Evolutionary conservation across 2,113 vertebrate species (phyloP), one percentile per base, ranked within the genome.

Genomic region (Tor tambroides): DNA sequence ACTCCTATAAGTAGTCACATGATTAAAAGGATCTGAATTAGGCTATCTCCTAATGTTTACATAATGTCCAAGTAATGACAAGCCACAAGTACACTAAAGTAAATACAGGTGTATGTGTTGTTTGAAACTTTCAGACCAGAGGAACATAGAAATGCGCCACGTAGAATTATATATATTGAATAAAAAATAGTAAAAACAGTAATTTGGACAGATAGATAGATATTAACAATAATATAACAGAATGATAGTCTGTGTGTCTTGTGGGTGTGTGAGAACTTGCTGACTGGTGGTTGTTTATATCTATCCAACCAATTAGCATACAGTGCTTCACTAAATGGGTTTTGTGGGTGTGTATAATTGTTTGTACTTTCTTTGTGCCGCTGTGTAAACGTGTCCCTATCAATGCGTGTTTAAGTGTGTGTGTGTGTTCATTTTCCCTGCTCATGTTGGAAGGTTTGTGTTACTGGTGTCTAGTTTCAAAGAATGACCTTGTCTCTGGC

Each of bases 381-480:
- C 49, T 17, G 12, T 76, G 43, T 46, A 38, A 38, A 23, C 19
- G 19, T 65, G 51, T 17, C 14, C 71, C n/a, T 46, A 5, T 74
- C 63, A 63, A 0, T 71, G 79, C 30, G 6, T 77, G 30, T 79
- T 59, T 71, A 11, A 51, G 41, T 12, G 43, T 9, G 38, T 41
- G 38, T 43, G 8, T 69, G 86, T 83, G 46, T 71, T 89, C 67
- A 83, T 89, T 89, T 89, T 86, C 74, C 80, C 83, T 80, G 54
- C 74, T 79, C 32, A n/a, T 79, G 78, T 76, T 85, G 46, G 38
- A 23, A n/a, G 89, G 54, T 88, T 87, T 86, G 65, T 69, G 56
- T 90, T 88, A 86, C 86, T 84, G 49, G 65, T 76, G 49, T 87
- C 43, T 80, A 74, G 84, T 90, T 90, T 86, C 89, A 78, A 86